phyloP scores from a whole-genome alignment of 2,797 vertebrate species.

The Chaunax sp. region DNA sequence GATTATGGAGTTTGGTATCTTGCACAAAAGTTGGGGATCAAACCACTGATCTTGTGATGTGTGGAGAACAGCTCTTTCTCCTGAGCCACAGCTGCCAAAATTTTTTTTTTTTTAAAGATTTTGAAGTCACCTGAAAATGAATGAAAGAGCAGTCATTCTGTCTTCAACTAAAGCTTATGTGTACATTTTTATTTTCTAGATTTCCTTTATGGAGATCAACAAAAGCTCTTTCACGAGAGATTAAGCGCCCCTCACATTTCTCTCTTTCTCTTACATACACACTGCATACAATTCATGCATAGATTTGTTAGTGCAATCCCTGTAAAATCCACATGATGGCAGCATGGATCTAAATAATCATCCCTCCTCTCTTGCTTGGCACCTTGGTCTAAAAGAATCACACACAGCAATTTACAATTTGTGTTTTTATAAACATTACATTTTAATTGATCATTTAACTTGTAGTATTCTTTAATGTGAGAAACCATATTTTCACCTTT shows the following conservation, averaged over 20 bases:
- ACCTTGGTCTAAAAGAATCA: neutral
- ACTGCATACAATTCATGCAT: neutral
- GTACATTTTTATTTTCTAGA: neutral
- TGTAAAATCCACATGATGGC: conserved; percentile 56
- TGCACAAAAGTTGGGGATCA: no score
- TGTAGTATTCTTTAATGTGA: neutral
- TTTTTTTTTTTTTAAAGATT: no score
- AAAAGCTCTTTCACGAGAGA: neutral
- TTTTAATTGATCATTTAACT: neutral
- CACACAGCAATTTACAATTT: neutral
- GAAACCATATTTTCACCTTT: neutral
- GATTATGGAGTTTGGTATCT: no score
- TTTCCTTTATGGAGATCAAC: neutral
- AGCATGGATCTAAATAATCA: neutral
- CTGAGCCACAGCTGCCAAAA: no score
- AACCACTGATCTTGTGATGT: no score
- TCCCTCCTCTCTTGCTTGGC: neutral
- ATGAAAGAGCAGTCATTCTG: neutral
- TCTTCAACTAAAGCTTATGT: neutral
- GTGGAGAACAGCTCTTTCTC: no score
- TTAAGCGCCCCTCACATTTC: no score
- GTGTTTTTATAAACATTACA: neutral
- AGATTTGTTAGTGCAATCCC: neutral
- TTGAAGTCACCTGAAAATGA: conserved; percentile 3
- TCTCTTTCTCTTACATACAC: neutral